Evolutionary conservation across 2,113 vertebrate genomes (phyloP), one percentile per base, ranked within the genome.

Genomic region (Alouatta palliata): DNA sequence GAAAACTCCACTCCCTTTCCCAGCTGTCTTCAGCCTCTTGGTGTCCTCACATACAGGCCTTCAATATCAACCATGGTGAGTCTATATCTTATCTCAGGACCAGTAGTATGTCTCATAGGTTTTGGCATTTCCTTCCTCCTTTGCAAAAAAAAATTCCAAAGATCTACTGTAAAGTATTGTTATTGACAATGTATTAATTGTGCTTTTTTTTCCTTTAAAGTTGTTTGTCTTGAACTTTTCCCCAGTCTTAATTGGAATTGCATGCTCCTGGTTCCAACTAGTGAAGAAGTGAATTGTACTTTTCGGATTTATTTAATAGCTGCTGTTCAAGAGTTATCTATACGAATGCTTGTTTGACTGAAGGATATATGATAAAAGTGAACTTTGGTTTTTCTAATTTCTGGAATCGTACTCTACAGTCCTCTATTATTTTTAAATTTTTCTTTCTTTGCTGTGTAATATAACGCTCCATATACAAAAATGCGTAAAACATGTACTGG

Each of bases 211-310:
- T 6, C 6, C 30, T 86, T 93, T 89, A 54, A 86, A 80, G 35
- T 49, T 91, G 35, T 83, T 91, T 88, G 75, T n/a, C 52, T 87
- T 96, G 56, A 91, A 86, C 86, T 81, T 95, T 76, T 30, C 76
- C 61, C 56, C 45, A 85, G 23, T 94, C 88, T 80, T 86, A 25
- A 83, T 45, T 83, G 77, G 43, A 21, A 77, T 79, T 64, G 27
- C 95, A 61, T 87, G 56, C 64, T 37, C 30, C 40, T 47, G 35
- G 47, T 89, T 90, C 27, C n/a, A 58, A 85, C 68, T 73, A 83
- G 20, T 71, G 66, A 95, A 96, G 61, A 66, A 93, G 81, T 94
- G 64, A 87, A 90, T 64, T 77, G 35, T 94, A 58, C 73, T 76
- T 93, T n/a, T 96, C 12, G 1, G 21, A 45, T 68, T 85, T 91